Evolutionary conservation across 2,797 vertebrate species (phyloP), one percentile per base, ranked within the genome.

Genomic region (Artibeus lituratus): DNA sequence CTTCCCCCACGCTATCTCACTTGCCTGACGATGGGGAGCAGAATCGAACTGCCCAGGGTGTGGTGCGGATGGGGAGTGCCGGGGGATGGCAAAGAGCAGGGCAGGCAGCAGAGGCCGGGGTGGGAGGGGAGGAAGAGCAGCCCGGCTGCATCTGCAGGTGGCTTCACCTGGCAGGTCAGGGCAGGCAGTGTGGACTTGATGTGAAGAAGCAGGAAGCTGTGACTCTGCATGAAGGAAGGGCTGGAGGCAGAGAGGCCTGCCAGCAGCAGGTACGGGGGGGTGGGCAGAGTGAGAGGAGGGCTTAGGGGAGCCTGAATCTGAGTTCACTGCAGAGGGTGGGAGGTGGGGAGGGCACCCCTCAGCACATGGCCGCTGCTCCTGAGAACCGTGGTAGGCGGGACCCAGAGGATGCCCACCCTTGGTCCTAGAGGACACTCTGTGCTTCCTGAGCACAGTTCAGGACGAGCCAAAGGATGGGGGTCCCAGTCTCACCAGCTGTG

Each of bases 31-130:
- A 67, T 16, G 42, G 21, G 72, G 57, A 37, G 47, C 53, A 59
- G 86, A 74, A 92, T 62, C 39, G 9, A 37, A 87, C 80, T 19
- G 22, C 83, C n/a, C 9, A 47, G 69, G 69, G 37, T 2, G 0
- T 0, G 19, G 86, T 10, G 7, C 35, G 7, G 42, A 47, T 0
- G 0, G 35, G 7, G 37, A 39, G 35, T 2, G 15, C 47, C 12
- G 18, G 83, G 69, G 73, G 77, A 44, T 6, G 2, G 18, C 42
- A 53, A 35, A 32, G 77, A 81, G 6, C 65, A 81, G 59, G 14
- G 10, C 47, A 7, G 42, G 49, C 26, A 65, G 51, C 6, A 0
- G 1, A 16, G 53, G 72, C 26, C 3, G 21, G 42, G 35, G 10
- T 7, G 4, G 16, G 35, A 7, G 15, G 18, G 26, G 10, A 5